Evolutionary conservation across 1,140 invertebrate species (phyloP), one percentile per base, ranked within the genome.

Genomic region (Saccostrea glomerata): DNA sequence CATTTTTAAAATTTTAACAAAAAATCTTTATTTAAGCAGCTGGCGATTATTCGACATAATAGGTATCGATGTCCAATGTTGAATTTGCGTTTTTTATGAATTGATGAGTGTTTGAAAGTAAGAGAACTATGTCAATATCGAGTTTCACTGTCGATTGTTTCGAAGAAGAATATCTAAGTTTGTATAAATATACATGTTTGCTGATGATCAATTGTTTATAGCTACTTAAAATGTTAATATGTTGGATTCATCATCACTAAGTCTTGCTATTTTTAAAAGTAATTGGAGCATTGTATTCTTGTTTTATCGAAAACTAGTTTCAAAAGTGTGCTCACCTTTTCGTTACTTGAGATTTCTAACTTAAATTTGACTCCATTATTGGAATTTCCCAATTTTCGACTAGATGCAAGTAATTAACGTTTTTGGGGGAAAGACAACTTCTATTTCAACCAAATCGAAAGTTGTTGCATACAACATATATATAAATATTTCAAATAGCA

Each of bases 11-110:
- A 30, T 30, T 30, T 77, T 36, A 36, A 12, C 30, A 36, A 30
- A 25, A 36, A 77, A 30, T 36, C 70, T 77, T 15, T 77, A 36
- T 77, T 77, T 23, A 77, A 77, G 25, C 70, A 77, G 70, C 70
- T 77, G 70, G 23, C 25, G 30, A 30, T 77, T n/a, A 20, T 63
- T 63, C 17, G 25, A 17, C 30, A 77, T 11, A 13, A 36, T 77
- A 77, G 70, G 30, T 77, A 77, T 36, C 30, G 30, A 40, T 77
- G 70, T 36, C 70, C 25, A 25, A 30, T 77, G 23, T 77, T 30
- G 30, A 77, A 77, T 25, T 30, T 30, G 25, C 12, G 7, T 12
- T 77, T 77, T 77, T 77, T 25, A 17, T 30, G 11, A 77, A 77
- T 13, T 30, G 23, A 77, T 13, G 70, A 77, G 70, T 77, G 70